Percentiles rank a stretch among this genome's conserved stretches.
These are phyloP conservation scores for Zeuzera pyrina DNA, from an alignment of 2,888 invertebrate genomes.

Conservation along the genomic window DNA sequence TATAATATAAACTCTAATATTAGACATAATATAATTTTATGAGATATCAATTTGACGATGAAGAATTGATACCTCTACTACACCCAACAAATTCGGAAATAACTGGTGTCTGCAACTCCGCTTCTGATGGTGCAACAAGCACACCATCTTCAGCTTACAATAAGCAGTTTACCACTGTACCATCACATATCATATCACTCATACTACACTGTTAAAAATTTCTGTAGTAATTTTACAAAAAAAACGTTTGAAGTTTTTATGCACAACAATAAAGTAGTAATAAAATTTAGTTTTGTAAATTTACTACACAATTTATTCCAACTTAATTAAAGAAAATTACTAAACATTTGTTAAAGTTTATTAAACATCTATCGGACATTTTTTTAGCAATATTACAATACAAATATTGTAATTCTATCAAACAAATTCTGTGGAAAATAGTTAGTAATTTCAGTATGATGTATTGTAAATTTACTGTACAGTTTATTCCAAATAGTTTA, in stretches of 20 bases:
- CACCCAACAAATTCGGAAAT: no score
- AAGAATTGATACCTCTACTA: no score
- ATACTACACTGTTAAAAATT: background rate
- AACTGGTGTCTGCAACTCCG: no score
- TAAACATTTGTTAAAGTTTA: background rate
- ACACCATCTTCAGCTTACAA: no score
- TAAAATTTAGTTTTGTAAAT: background rate
- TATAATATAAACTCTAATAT: no score
- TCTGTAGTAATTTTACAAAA: background rate
- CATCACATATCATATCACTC: no score
- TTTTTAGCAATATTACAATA: background rate
- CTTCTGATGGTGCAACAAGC: no score
- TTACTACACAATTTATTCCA: background rate
- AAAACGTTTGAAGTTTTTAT: background rate
- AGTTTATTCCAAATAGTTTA: background rate
- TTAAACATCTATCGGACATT: background rate
- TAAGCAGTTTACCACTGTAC: no score
- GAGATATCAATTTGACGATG: no score
- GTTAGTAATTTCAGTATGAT: background rate
- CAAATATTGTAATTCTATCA: background rate
- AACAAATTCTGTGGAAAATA: background rate
- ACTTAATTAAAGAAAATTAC: background rate
- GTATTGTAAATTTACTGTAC: background rate
- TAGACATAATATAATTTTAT: no score
- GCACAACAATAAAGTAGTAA: background rate